Evolutionary conservation across 2,797 vertebrate species (phyloP).

Genomic region (Rhinatrema bivittatum): DNA sequence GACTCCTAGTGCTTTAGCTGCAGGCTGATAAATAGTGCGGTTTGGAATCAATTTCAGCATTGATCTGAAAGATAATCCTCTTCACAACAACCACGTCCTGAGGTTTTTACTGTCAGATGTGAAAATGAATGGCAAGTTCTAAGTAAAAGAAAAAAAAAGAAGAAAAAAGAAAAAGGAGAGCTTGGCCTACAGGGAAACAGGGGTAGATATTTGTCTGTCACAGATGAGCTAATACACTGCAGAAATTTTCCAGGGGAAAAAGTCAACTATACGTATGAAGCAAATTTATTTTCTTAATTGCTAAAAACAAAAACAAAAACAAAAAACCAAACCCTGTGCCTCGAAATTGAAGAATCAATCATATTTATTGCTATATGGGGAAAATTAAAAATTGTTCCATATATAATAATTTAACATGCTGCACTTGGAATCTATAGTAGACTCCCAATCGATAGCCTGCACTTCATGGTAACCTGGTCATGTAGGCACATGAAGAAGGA

Average conservation of each 20-base stretch:
- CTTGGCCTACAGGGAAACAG: slow-evolving; percentile 14
- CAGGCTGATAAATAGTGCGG: slow-evolving; percentile 58
- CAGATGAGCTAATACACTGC: slow-evolving; percentile 12
- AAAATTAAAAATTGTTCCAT: slow-evolving; percentile 45
- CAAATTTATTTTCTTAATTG: slow-evolving; percentile 50
- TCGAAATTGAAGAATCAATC: slow-evolving; percentile 46
- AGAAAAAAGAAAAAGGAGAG: slow-evolving; percentile 7
- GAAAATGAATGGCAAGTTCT: slow-evolving; percentile 46
- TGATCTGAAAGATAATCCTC: slow-evolving; percentile 69
- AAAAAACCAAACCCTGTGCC: too few species aligned
- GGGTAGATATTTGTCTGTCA: slow-evolving; percentile 23
- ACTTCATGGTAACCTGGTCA: slow-evolving; percentile 37
- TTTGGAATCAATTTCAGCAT: slow-evolving; percentile 64
- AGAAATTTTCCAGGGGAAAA: slow-evolving; percentile 17
- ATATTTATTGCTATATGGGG: slow-evolving; percentile 47
- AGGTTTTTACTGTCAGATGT: slow-evolving; percentile 52
- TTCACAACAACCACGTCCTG: slow-evolving; percentile 50
- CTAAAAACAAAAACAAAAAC: too few species aligned
- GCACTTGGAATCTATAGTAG: slow-evolving; percentile 21
- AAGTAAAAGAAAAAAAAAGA: slow-evolving; percentile 15
- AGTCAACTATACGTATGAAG: neutral
- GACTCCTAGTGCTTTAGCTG: slow-evolving; percentile 33
- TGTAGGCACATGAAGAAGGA: slow-evolving; percentile 18
- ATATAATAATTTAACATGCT: slow-evolving; percentile 38
- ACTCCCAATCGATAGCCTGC: slow-evolving; percentile 42